Percentiles rank a stretch among this genome's conserved stretches.
Evolutionary conservation across 1,140 invertebrate genomes (phyloP).

Genomic region (Rhizoglyphus robini): DNA sequence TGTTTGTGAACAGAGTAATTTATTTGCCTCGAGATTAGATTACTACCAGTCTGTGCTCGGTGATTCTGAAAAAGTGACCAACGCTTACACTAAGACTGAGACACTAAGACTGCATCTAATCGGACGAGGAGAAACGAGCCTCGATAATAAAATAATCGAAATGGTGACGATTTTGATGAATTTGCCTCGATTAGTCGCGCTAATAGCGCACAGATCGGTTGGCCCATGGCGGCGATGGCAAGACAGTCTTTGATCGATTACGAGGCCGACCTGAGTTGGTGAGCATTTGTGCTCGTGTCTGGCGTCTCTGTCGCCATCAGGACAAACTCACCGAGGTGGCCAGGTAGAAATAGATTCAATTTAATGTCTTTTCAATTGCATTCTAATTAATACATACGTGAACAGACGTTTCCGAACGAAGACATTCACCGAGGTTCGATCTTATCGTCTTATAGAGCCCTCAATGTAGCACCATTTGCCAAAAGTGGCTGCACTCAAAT

Average conservation of each 20-base stretch:
- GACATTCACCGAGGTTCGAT: too few species aligned
- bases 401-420: neutral
- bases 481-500: too few species aligned
- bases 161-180: slow-evolving; percentile 2
- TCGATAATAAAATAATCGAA: too few species aligned
- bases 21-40: slow-evolving; percentile 11
- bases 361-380: neutral
- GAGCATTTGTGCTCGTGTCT: neutral
- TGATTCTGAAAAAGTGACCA: neutral
- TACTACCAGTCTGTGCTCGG: neutral
- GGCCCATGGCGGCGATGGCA: neutral
- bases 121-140: too few species aligned
- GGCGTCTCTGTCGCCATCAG: too few species aligned
- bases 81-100: too few species aligned
- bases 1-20: neutral
- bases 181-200: neutral
- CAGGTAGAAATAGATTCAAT: too few species aligned
- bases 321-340: too few species aligned
- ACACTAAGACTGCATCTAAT: too few species aligned
- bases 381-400: neutral
- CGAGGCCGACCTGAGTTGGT: neutral
- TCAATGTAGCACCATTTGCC: too few species aligned
- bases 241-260: neutral
- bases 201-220: neutral
- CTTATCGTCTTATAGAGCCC: too few species aligned